Evolutionary conservation across 2,888 invertebrate genomes (phyloP).

Genomic region (Diplazon laetatorius): DNA sequence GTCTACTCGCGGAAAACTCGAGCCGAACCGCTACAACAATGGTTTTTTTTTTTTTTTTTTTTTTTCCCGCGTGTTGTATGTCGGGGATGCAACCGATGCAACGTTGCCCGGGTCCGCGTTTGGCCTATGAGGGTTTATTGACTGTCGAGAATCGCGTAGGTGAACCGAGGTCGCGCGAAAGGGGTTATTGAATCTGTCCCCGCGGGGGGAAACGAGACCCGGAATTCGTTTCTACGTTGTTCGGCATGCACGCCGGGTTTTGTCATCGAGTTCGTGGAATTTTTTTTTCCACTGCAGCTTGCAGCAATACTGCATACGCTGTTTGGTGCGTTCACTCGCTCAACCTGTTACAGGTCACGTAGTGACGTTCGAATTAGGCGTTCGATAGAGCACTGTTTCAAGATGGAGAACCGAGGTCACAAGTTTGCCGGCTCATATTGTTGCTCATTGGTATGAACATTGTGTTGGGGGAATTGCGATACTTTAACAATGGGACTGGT

Average conservation of each 20-base stretch:
- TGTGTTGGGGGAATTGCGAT: not conserved
- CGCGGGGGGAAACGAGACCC: constrained; percentile 2
- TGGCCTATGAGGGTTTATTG: constrained; percentile 68
- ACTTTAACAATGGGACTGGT: not conserved
- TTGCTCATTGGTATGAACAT: not conserved
- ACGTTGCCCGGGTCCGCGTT: constrained; percentile 49
- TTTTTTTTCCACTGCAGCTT: too few species aligned
- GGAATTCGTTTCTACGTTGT: constrained; percentile 45
- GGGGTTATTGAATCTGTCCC: constrained; percentile 67
- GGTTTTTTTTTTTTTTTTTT: too few species aligned
- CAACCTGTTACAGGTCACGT: constrained; percentile 68
- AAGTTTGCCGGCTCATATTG: constrained; percentile 42
- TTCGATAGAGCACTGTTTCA: constrained; percentile 49
- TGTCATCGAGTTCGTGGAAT: not conserved
- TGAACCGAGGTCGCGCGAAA: constrained; percentile 60
- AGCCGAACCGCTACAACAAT: constrained; percentile 48
- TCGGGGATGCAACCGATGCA: constrained; percentile 42
- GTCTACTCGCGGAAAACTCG: constrained; percentile 49
- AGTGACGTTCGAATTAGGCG: constrained; percentile 72
- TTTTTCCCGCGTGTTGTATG: too few species aligned
- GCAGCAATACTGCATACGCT: not conserved
- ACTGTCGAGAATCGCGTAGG: constrained; percentile 71
- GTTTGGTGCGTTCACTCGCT: constrained; percentile 50
- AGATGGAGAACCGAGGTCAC: constrained; percentile 52
- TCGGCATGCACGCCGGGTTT: constrained; percentile 52